phyloP scores from a whole-genome alignment of 2,888 invertebrate genomes.

The Phyllotreta cruciferae region DNA sequence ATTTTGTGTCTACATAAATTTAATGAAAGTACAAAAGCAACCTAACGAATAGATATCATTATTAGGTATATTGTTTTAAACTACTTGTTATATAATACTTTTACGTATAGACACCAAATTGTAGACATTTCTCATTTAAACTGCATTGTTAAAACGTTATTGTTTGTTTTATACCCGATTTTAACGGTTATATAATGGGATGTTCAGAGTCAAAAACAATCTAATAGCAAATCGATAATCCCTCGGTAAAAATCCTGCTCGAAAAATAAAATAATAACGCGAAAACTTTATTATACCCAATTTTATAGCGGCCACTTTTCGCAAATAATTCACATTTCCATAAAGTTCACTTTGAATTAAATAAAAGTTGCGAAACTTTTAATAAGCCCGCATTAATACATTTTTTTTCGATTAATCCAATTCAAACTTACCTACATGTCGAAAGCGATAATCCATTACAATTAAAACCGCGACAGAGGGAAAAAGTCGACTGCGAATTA shows the following conservation, averaged over 20 bases:
- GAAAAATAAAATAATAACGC: no score
- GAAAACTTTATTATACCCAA: no score
- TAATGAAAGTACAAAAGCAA: no score
- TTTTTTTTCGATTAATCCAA: background rate
- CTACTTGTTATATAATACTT: no score
- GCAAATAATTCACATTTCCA: background rate
- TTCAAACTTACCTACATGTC: constrained; percentile 21
- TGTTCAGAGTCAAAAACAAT: background rate
- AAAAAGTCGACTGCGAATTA: constrained; percentile 27
- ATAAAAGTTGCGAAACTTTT: background rate
- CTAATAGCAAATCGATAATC: constrained; percentile 3
- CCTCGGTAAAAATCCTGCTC: background rate
- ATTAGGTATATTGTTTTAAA: no score
- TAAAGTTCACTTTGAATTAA: constrained; percentile 1
- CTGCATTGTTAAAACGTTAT: no score
- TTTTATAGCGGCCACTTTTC: background rate
- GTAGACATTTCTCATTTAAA: no score
- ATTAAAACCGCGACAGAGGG: constrained; percentile 3
- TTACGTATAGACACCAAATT: no score
- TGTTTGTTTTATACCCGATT: no score
- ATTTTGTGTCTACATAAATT: no score
- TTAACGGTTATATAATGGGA: no score
- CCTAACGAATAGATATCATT: no score
- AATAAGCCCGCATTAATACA: background rate
- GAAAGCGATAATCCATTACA: constrained; percentile 20